Base-by-base conservation (phyloP, 2,797 vertebrate genomes). In the Gallinago nigripennis region DNA sequence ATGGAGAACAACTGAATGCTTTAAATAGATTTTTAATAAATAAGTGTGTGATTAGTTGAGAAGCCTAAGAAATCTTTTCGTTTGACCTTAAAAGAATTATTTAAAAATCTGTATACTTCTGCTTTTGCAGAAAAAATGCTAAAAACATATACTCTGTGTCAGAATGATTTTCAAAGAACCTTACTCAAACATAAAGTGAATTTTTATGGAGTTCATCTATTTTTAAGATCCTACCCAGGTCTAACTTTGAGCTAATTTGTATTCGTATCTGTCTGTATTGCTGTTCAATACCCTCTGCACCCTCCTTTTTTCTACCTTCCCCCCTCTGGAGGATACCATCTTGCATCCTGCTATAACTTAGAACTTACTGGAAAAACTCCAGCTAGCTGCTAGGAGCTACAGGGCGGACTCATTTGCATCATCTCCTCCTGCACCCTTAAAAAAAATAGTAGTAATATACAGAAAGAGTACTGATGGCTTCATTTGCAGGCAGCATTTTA, bases 11-110 rank as follows among this genome's bases (percentile, higher is more conserved):
- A 94, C 64, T 11, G 43, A 94, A 93, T 72, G 61, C 35, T 95
- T 95, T 92, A 92, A 90, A 89, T 65, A 94, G 90, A 65, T 65
- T 87, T 95, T 87, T 92, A 94, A 96, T 92, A 96, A 92, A 92
- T 92, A 83, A 86, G 6, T 48, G 35, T 83, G 41, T 68, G 78
- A 82, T 90, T 69, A 95, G 61, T 64, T 41, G 41, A 93, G 41
- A 20, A 77, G 57, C 37, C 71, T 65, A 35, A 78, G 28, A 71
- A 88, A 80, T 71, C 37, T 87, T 90, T 77, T 75, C 45, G 85
- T 90, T 88, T 82, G 27, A 87, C 60, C 53, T 92, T 61, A 90
- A 53, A 92, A 73, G 12, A 90, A 61, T 54, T 65, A 77, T 71
- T 88, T 35, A 1, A 58, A 92, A 82, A 69, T 46, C 15, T 65